Base-by-base conservation (phyloP, 30 jellyfish, hydroid and myxozoan genomes). In the Nemopilema nomurai region DNA sequence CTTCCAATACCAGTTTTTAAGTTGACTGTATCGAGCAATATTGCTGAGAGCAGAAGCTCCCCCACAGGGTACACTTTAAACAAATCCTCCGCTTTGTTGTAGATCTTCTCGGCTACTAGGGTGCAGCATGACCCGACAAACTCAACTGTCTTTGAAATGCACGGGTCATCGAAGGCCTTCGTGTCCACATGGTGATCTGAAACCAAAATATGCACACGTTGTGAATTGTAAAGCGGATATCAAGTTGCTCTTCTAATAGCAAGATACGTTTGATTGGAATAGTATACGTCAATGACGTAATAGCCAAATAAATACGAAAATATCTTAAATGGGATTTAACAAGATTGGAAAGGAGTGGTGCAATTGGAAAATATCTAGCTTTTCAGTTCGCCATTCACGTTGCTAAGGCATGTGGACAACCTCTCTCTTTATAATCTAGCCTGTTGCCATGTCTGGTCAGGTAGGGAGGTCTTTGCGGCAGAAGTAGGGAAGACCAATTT, bases 41-140 rank as follows among this genome's bases (percentile, higher is more conserved):
- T 84, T 20, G 96, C 94, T 20, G 98, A 89, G 57, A 93, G 87
- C 28, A 93, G 49, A 1, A 93, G 84, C 66, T 84, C 97, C 0
- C 91, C 80, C 18, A 93, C 65, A 8, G 92, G 96, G 26, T 17
- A 86, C 64, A 51, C 80, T 21, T 53, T 71, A 25, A 77, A 49
- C 20, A 77, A 76, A 49, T 49, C 63, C 64, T 70, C 87, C 16
- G 84, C 20, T 1, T 52, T 67, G 67, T 86, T 74, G 77, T 66
- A 79, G 0, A 92, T 69, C 76, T 68, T 79, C 68, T 85, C 96
- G 0, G 96, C 90, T 8, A 93, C 76, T 23, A 93, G 72, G 0
- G 98, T 88, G 85, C 94, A 89, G 62, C 98, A 93, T 4, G 98
- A 93, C 25, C 98, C 98, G 28, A 93, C 97, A 53, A 78, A 68